phyloP scores from a whole-genome alignment of 37 sponge, comb jelly and placozoan genomes.

The Theonella swinhoei region DNA sequence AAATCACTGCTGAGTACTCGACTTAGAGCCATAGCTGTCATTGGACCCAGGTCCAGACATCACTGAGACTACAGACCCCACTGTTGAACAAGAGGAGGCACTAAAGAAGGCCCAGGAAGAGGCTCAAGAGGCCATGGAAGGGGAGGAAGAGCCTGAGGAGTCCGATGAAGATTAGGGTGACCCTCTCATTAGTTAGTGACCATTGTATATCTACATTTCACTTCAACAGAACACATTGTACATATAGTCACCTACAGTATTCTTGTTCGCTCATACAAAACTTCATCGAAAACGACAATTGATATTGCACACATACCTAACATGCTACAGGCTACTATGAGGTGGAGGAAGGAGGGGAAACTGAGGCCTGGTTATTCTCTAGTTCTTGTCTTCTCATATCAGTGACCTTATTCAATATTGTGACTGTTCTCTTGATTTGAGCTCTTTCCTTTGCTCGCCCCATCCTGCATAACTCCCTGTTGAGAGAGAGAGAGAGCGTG shows the following conservation, averaged over 20 bases:
- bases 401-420: conserved; percentile 20
- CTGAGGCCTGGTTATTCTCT: not conserved
- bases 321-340: not conserved
- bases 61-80: conserved; percentile 89
- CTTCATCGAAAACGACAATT: too few species aligned
- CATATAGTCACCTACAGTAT: too few species aligned
- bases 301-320: too few species aligned
- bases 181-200: not conserved
- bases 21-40: not conserved
- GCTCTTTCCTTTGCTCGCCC: conserved; percentile 46
- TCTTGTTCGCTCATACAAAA: too few species aligned
- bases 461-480: conserved; percentile 59
- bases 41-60: conserved; percentile 80
- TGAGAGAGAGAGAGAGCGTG: not conserved
- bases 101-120: conserved; percentile 82
- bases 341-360: not conserved
- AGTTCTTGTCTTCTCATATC: not conserved
- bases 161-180: conserved; percentile 84
- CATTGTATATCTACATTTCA: too few species aligned
- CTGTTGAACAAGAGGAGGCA: conserved; percentile 90
- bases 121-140: conserved; percentile 77
- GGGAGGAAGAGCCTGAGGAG: conserved; percentile 84
- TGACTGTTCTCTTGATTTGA: conserved; percentile 50
- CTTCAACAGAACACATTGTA: too few species aligned
- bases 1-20: too few species aligned